Evolutionary conservation across 37 sponge, comb jelly and placozoan genomes (phyloP), one percentile per base, ranked within the genome.

Genomic region (Geodia barretti): DNA sequence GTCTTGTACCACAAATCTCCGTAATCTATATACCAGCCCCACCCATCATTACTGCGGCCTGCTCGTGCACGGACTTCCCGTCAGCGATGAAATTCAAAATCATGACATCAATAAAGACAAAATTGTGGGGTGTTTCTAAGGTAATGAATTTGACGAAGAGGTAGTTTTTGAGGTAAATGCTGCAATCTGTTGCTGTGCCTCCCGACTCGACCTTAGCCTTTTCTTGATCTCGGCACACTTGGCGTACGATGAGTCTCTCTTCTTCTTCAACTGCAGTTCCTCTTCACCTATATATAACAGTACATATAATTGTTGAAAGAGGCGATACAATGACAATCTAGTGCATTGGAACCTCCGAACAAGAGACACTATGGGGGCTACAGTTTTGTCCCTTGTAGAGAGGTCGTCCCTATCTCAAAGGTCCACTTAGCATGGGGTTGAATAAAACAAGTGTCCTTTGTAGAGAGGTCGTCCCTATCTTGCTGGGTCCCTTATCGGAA

Each of bases 131-230:
- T n/a, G n/a, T n/a, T n/a, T 47, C 54, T 47, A 47, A 47, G 54
- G 14, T 14, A 47, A 7, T 47, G 54, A 47, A 47, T 47, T n/a
- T n/a, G n/a, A n/a, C n/a, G n/a, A n/a, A n/a, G n/a, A 14, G 54
- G 54, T 47, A 47, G 54, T 7, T 47, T 47, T 73, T 4, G 34
- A 33, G 29, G 40, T 21, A 25, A 66, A 61, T 63, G 32, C 67
- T n/a, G 67, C 33, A 30, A 87, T 58, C 64, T 81, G 82, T 34
- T 87, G 82, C 34, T 80, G 47, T 1, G 77, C 75, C 4, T 81
- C 82, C 7, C 75, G 68, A 62, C 88, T 70, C 29, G 76, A 63
- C 39, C 69, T 74, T 2, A 87, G 33, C 38, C 60, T 87, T 39
- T 58, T 68, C 72, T 67, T 81, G 70, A 81, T 26, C 26, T 81